Evolutionary conservation across 2,888 invertebrate genomes (phyloP).

Genomic region (Trachelus stipa): DNA sequence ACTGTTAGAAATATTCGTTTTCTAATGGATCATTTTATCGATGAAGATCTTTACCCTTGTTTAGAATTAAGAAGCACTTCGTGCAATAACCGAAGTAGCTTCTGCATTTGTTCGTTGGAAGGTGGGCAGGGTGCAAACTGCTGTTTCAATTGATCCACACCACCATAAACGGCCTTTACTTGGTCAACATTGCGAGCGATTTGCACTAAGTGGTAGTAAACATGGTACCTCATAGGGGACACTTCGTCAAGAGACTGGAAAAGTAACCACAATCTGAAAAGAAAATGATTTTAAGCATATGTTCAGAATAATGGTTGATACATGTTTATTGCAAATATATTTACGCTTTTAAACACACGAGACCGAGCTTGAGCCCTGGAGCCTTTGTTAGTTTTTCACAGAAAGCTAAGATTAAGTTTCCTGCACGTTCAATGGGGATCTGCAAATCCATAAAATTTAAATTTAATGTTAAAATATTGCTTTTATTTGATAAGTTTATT

Average conservation of each 20-base stretch:
- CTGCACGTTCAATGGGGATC: constrained; percentile 88
- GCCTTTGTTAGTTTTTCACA: constrained; percentile 93
- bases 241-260: constrained; percentile 91
- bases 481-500: not conserved
- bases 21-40: not conserved
- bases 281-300: constrained; percentile 8
- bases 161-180: constrained; percentile 85
- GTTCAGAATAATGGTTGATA: constrained; percentile 45
- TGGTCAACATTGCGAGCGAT: constrained; percentile 90
- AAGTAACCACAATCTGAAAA: constrained; percentile 84
- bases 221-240: constrained; percentile 88
- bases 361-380: constrained; percentile 81
- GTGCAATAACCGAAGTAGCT: constrained; percentile 87
- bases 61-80: constrained; percentile 89
- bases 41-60: constrained; percentile 73
- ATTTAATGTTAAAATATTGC: not conserved
- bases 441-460: constrained; percentile 51
- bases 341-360: constrained; percentile 88
- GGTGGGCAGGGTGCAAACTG: constrained; percentile 85
- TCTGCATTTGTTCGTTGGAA: constrained; percentile 91
- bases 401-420: constrained; percentile 89
- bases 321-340: constrained; percentile 55
- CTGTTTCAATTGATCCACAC: constrained; percentile 84
- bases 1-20: not conserved
- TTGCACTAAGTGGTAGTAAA: constrained; percentile 91